Conservation (phyloP, 2,113 vertebrate species). For the Dipodomys stephensi region DNA sequence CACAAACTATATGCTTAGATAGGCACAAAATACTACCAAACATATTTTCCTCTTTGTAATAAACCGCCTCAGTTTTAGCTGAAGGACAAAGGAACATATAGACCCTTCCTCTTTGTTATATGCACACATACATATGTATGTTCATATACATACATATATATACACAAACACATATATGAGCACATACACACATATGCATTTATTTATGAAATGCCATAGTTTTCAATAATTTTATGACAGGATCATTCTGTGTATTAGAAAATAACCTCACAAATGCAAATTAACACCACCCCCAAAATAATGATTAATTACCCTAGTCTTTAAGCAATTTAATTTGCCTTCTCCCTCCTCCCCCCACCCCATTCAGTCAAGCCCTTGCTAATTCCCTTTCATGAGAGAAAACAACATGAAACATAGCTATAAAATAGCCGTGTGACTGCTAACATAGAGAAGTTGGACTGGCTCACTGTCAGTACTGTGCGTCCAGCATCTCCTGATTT, state of each 20-base stretch:
- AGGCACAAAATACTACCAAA: slow-evolving; percentile 18
- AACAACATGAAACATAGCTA: background rate
- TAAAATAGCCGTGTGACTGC: background rate
- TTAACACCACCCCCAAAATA: background rate
- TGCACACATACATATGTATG: background rate
- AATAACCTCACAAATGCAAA: background rate
- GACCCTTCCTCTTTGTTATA: background rate
- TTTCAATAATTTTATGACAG: background rate
- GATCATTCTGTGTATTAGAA: background rate
- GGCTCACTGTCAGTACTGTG: slow-evolving; percentile 15
- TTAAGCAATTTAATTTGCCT: slow-evolving; percentile 50
- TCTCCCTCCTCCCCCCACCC: background rate
- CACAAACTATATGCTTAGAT: slow-evolving; percentile 59
- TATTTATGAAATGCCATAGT: background rate
- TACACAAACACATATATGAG: background rate
- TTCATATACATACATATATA: background rate
- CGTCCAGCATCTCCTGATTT: background rate
- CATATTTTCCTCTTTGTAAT: slow-evolving; percentile 15
- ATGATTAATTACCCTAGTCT: background rate
- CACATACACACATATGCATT: background rate
- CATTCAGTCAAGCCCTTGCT: slow-evolving; percentile 20
- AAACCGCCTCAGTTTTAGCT: background rate
- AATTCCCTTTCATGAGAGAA: slow-evolving; percentile 38
- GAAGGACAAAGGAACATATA: slow-evolving; percentile 53
- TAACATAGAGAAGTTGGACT: background rate